A percentile compares a stretch with the other conserved stretches of the same genome.
Evolutionary conservation across 2,797 vertebrate species (phyloP).

Genomic region (Channallabes apus): DNA sequence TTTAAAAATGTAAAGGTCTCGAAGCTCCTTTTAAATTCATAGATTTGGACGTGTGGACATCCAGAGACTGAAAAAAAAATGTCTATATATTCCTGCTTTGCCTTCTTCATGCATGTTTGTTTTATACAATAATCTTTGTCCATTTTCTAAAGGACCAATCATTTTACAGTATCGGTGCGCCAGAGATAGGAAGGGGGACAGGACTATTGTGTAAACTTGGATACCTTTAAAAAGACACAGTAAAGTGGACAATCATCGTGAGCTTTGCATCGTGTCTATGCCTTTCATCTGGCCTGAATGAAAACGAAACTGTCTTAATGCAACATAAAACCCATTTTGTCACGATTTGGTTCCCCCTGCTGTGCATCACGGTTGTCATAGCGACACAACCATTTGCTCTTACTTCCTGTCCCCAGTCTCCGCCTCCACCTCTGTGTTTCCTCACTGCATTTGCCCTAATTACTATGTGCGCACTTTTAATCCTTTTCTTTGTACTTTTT

Average conservation of each 20-base stretch:
- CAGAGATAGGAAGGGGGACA: background rate
- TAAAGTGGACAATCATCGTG: background rate
- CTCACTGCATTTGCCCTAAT: background rate
- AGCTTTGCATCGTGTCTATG: background rate
- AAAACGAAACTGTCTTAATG: conserved; percentile 1
- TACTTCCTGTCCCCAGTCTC: conserved; percentile 13
- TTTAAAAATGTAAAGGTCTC: no score
- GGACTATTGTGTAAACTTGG: background rate
- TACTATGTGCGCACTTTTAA: background rate
- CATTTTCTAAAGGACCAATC: background rate
- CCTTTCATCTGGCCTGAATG: conserved; percentile 14
- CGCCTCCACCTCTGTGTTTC: background rate
- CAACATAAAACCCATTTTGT: conserved; percentile 14
- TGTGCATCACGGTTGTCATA: conserved; percentile 6
- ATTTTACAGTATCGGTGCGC: background rate
- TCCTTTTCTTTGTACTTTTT: background rate
- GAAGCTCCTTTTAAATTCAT: background rate
- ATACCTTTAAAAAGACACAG: background rate
- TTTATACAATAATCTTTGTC: background rate
- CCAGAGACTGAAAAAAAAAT: no score
- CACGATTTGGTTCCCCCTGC: background rate
- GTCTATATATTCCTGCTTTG: background rate
- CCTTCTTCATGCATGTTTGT: background rate
- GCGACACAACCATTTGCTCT: background rate
- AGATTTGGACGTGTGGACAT: background rate